phyloP scores from a whole-genome alignment of 2,113 vertebrate genomes.

The Ameiurus melas region DNA sequence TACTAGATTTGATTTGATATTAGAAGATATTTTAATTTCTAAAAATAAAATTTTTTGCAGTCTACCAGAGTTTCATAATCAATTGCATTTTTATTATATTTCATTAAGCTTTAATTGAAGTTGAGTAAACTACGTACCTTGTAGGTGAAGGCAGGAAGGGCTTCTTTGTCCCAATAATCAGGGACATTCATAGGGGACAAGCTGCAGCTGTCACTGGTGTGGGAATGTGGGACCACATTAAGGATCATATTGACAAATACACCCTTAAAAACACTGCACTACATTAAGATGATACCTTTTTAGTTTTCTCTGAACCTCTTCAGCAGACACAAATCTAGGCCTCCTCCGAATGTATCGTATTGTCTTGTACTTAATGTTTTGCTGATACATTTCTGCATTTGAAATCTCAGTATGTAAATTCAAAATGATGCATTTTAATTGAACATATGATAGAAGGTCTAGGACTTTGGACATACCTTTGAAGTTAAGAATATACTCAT shows the following conservation, averaged over 20 bases:
- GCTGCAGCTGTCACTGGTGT: constrained; percentile 27
- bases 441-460: not conserved
- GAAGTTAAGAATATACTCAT: constrained; percentile 64
- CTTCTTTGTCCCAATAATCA: constrained; percentile 79
- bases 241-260: not conserved
- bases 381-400: constrained; percentile 82
- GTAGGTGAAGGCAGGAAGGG: constrained; percentile 76
- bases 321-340: constrained; percentile 80
- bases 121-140: constrained; percentile 71
- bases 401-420: not conserved
- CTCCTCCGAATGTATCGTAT: constrained; percentile 77
- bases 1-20: not conserved
- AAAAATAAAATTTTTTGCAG: too few relatives aligned
- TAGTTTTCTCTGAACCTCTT: constrained; percentile 74
- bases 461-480: constrained; percentile 34
- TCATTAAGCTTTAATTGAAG: too few relatives aligned
- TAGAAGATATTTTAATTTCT: too few relatives aligned
- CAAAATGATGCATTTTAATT: not conserved
- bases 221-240: not conserved
- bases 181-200: constrained; percentile 68
- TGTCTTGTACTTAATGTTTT: constrained; percentile 73
- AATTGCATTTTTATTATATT: too few relatives aligned
- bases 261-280: not conserved
- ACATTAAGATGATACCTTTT: constrained; percentile 56
- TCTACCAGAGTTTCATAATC: too few relatives aligned